Conservation (phyloP, 2,797 vertebrate species). For the Percopsis omiscomaycus region DNA sequence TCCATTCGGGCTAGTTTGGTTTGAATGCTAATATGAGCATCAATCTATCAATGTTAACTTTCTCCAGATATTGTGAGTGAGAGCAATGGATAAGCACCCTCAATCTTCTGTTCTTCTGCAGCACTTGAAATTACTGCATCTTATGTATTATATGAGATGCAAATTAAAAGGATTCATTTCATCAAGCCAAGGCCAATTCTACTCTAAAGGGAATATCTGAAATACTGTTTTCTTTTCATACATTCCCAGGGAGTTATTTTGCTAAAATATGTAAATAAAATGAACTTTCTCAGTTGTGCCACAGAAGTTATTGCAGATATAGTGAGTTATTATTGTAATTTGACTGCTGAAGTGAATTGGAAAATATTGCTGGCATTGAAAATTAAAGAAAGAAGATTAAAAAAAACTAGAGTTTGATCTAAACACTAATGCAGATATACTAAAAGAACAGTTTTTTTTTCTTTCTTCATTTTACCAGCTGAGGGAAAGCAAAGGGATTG, state of each 20-base stretch:
- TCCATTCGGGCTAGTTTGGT: conserved; percentile 50
- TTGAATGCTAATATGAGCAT: conserved; percentile 57
- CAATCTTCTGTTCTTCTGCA: conserved; percentile 54
- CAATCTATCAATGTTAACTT: conserved; percentile 50
- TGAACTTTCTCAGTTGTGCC: conserved; percentile 28
- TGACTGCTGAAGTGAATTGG: conserved; percentile 5
- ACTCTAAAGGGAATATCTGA: conserved; percentile 49
- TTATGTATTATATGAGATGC: conserved; percentile 68
- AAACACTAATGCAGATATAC: background rate
- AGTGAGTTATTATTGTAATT: conserved; percentile 18
- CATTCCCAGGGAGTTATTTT: conserved; percentile 36
- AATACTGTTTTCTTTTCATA: conserved; percentile 32
- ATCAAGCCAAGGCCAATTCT: conserved; percentile 57
- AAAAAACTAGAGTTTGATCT: background rate
- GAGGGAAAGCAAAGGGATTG: background rate
- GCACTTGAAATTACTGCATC: conserved; percentile 58
- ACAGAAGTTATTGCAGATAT: conserved; percentile 18
- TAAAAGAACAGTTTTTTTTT: background rate
- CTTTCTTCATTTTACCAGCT: conserved; percentile 3
- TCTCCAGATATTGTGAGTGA: conserved; percentile 39
- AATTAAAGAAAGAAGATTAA: background rate
- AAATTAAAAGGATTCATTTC: conserved; percentile 71
- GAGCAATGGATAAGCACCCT: conserved; percentile 44
- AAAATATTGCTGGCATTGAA: conserved; percentile 7
- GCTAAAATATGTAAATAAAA: conserved; percentile 53